Conservation (phyloP, 2,797 vertebrate species). For the Lutjanus campechanus region DNA sequence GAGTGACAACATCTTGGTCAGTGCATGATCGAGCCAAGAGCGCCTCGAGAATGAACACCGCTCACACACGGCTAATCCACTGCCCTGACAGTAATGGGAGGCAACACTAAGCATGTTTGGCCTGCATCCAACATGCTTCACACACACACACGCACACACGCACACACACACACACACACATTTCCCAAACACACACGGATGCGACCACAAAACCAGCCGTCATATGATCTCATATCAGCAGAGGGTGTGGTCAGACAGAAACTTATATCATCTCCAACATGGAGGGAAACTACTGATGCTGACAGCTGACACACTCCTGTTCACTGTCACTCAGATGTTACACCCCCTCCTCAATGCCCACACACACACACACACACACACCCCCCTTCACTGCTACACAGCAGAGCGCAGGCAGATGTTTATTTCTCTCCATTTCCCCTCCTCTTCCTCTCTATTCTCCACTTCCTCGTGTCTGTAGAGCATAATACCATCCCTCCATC, state of each 20-base stretch:
- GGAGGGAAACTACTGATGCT: slow-evolving; percentile 60
- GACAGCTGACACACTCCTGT: slow-evolving; percentile 58
- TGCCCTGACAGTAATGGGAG: slow-evolving; percentile 67
- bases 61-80: slow-evolving; percentile 68
- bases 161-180: slow-evolving; percentile 22
- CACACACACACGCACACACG: slow-evolving; percentile 22
- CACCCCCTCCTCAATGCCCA: neutral
- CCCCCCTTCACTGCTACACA: slow-evolving; percentile 31
- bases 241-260: slow-evolving; percentile 75
- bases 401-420: slow-evolving; percentile 45
- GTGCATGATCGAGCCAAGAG: slow-evolving; percentile 29
- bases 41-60: slow-evolving; percentile 37
- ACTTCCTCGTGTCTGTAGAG: slow-evolving; percentile 63
- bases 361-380: neutral
- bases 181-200: slow-evolving; percentile 26
- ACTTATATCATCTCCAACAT: slow-evolving; percentile 69
- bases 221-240: slow-evolving; percentile 31
- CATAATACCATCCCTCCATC: slow-evolving; percentile 49
- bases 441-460: slow-evolving; percentile 35
- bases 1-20: slow-evolving; percentile 39
- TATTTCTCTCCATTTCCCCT: slow-evolving; percentile 27
- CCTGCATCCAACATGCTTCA: slow-evolving; percentile 54
- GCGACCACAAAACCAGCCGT: slow-evolving; percentile 35
- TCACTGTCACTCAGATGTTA: slow-evolving; percentile 21
- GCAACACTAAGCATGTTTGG: slow-evolving; percentile 70